Evolutionary conservation across 2,888 invertebrate species (phyloP), one percentile per base, ranked within the genome.

Genomic region (Barypeithes pellucidus): DNA sequence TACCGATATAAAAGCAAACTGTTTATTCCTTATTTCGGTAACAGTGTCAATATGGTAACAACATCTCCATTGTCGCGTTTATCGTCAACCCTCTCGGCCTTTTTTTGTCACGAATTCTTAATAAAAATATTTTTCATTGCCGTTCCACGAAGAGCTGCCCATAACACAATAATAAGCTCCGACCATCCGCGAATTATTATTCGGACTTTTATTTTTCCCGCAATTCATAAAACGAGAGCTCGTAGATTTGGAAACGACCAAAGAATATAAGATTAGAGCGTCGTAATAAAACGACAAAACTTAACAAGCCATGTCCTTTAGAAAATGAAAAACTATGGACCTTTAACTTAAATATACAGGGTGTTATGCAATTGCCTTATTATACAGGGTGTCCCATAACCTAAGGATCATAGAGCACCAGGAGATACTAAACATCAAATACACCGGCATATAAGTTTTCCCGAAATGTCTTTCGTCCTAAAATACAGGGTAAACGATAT

Each of bases 101-200:
- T 16, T 60, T 16, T 7, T 66, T 43, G 66, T 41, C 66, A 66
- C 41, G 54, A 39, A 20, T 43, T 39, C 66, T 57, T 39, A 52
- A 66, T 66, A 66, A 66, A 66, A 66, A 57, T 65, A 65, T 66
- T 66, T 66, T 43, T 54, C 41, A 57, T 45, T 47, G 47, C 29
- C 47, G 20, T 63, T 63, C 33, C 8, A 18, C 18, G 18, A 39
- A 33, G 29, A 63, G 63, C 29, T 47, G 63, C 66, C 54, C 57
- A 54, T 41, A 66, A 24, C 39, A 66, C 66, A 66, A 66, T 66
- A 66, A 57, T 24, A 39, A 54, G 20, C 54, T 54, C 24, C 66
- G 43, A 16, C 57, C 54, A 16, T 57, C 66, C 52, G 65, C 54
- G 24, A 54, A 66, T 41, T 66, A 66, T 66, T 54, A 39, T 57